Base-by-base conservation (phyloP, 2,113 vertebrate species). In the Lutjanus erythropterus region DNA sequence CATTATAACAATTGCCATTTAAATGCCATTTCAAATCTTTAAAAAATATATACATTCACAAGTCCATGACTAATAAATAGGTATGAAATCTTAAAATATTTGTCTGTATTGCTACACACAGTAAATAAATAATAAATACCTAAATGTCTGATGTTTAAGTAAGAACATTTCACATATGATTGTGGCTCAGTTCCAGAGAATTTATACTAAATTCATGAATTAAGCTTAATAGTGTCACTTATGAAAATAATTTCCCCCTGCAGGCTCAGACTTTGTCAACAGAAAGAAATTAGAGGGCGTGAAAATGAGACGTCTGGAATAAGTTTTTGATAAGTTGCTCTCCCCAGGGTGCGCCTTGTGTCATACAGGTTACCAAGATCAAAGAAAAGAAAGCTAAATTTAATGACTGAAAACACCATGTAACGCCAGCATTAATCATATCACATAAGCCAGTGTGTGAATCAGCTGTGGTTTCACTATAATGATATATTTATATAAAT, bases 301-400 rank as follows among this genome's bases (percentile, higher is more conserved):
- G 39, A 83, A 72, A 83, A 78, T 75, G 68, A n/a, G 58, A 49
- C 37, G 46, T 67, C 47, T 77, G 71, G 72, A 88, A 75, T 58
- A 82, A 21, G 15, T 72, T 60, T 59, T 72, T 64, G 47, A 78
- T 81, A 85, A 64, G 10, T 27, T 39, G 15, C 23, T 49, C 27
- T 74, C 84, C 75, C 77, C 29, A 15, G 56, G 71, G 59, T 33
- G 10, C 58, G 64, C 14, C 58, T 68, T 37, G 66, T 76, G 56
- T 79, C 66, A 47, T 42, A 11, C 49, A 75, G 75, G 85, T 78
- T 64, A 65, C 19, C 0, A 6, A n/a, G 69, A 82, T 88, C 81
- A 90, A 69, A 81, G 39, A 86, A 61, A 69, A n/a, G 9, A 78
- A 53, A 77, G 69, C 12, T 60, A 59, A 65, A 27, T 59, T 23